These are phyloP conservation scores for Erpobdella octoculata DNA, from an alignment of 2,888 invertebrate genomes.

Conservation along the genomic window DNA sequence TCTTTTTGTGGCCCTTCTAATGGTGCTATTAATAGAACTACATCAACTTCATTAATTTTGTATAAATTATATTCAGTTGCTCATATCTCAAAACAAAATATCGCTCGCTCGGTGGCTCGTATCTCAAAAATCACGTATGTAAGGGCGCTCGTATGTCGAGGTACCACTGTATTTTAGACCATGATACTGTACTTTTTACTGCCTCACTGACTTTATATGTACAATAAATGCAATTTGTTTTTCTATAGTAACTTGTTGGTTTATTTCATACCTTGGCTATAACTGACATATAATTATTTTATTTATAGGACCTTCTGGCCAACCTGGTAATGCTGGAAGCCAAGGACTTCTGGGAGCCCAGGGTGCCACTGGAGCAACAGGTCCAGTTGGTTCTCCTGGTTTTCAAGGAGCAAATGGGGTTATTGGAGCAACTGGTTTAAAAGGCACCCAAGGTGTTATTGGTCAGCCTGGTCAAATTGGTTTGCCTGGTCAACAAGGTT, in stretches of 20 bases:
- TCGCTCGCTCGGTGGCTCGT: neutral
- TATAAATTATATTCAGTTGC: neutral
- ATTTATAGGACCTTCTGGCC: slow-evolving; percentile 6
- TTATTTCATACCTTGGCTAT: neutral
- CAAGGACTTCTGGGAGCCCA: slow-evolving; percentile 32
- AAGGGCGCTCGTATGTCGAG: too few relatives aligned
- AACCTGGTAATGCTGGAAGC: neutral
- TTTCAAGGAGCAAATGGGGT: slow-evolving; percentile 19
- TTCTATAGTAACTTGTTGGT: too few relatives aligned
- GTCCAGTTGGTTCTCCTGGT: slow-evolving; percentile 27
- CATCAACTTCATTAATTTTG: too few relatives aligned
- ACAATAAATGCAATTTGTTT: too few relatives aligned
- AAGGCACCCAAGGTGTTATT: slow-evolving; percentile 26
- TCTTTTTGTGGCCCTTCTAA: too few relatives aligned
- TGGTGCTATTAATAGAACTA: too few relatives aligned
- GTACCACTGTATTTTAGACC: too few relatives aligned
- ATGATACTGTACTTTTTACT: too few relatives aligned
- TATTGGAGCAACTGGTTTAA: slow-evolving; percentile 27
- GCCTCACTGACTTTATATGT: too few relatives aligned
- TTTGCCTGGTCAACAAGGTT: slow-evolving; percentile 17
- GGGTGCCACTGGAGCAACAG: slow-evolving; percentile 28
- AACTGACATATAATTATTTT: neutral
- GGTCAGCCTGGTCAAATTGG: slow-evolving; percentile 24
- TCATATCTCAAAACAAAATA: too few relatives aligned
- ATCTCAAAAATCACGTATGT: slow-evolving; percentile 17